phyloP scores from a whole-genome alignment of 2,888 invertebrate genomes.

The Leptinotarsa tumamoca region DNA sequence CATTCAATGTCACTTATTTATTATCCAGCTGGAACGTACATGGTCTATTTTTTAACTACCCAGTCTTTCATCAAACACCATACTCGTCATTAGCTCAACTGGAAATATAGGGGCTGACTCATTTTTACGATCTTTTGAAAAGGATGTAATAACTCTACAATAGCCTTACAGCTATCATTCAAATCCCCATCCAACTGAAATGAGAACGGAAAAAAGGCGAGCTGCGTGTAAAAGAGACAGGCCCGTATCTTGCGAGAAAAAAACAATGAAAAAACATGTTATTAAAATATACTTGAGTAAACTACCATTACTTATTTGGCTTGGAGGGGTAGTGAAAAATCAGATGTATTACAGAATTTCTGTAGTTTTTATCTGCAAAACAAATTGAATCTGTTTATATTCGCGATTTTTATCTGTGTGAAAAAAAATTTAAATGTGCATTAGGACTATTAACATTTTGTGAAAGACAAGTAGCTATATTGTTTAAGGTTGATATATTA shows the following conservation, averaged over 20 bases:
- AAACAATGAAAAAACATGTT: too few relatives aligned
- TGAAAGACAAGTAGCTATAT: too few relatives aligned
- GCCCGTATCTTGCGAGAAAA: not conserved
- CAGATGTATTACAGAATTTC: too few relatives aligned
- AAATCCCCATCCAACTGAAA: constrained; percentile 16
- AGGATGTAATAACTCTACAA: constrained; percentile 20
- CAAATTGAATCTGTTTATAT: too few relatives aligned
- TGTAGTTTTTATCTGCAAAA: too few relatives aligned
- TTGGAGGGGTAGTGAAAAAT: too few relatives aligned
- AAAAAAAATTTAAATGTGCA: too few relatives aligned
- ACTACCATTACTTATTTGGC: too few relatives aligned
- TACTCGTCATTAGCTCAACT: constrained; percentile 12
- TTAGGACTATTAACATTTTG: too few relatives aligned
- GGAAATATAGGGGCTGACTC: constrained; percentile 19
- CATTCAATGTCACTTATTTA: not conserved
- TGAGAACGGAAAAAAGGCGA: not conserved
- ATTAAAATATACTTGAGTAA: too few relatives aligned
- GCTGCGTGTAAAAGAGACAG: not conserved
- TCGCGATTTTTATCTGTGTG: too few relatives aligned
- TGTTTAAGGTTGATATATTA: too few relatives aligned
- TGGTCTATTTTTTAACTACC: not conserved
- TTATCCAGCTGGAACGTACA: not conserved
- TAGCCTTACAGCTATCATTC: constrained; percentile 18
- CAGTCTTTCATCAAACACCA: constrained; percentile 7
- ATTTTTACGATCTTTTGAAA: constrained; percentile 15